These are phyloP conservation scores for Myopa tessellatipennis DNA, from an alignment of 2,888 invertebrate genomes.

Conservation along the genomic window DNA sequence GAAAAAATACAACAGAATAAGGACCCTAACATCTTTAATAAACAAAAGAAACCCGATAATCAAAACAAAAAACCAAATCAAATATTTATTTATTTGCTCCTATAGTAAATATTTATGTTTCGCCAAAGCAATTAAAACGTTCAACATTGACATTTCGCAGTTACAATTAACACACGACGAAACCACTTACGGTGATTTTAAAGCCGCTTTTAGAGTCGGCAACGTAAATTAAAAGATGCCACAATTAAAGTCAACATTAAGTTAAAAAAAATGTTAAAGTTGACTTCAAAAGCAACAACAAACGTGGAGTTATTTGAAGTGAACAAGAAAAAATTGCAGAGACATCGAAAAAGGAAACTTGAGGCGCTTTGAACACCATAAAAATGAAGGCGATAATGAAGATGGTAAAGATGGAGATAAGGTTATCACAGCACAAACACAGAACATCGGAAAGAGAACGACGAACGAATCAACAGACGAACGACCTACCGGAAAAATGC, in stretches of 20 bases:
- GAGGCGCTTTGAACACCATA: constrained; percentile 13
- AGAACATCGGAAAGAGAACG: background rate
- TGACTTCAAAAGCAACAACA: background rate
- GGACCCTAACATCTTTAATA: no score
- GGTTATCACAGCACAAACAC: constrained; percentile 10
- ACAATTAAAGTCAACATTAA: constrained; percentile 27
- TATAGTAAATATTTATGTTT: no score
- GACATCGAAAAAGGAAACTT: constrained; percentile 11
- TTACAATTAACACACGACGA: constrained; percentile 12
- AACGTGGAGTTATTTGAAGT: background rate
- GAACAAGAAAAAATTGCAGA: background rate
- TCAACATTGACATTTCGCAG: constrained; percentile 25
- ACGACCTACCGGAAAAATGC: background rate
- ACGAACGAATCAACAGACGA: background rate
- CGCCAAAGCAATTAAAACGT: constrained; percentile 12
- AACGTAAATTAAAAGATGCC: background rate
- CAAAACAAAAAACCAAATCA: no score
- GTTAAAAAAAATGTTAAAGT: background rate
- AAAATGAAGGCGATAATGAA: constrained; percentile 9
- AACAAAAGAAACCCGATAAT: no score
- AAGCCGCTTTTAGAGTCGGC: background rate
- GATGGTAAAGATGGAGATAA: no score
- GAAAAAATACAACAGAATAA: no score
- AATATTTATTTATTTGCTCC: no score
- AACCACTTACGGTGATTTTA: background rate